These are phyloP conservation scores for Limnodromus scolopaceus DNA, from an alignment of 2,797 vertebrate species.

Conservation along the genomic window DNA sequence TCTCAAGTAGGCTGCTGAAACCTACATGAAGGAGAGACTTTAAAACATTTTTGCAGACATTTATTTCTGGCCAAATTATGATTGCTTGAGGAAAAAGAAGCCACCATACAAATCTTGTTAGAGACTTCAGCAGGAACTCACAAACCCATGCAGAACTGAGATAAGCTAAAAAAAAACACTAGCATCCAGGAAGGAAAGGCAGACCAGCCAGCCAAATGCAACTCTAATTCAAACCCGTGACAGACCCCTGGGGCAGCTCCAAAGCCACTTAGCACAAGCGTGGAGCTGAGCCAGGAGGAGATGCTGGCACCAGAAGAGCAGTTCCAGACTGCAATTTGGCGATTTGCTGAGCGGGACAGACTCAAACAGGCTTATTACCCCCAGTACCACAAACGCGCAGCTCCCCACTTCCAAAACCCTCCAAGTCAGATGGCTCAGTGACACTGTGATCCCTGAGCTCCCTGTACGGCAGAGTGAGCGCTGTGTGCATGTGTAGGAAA, in stretches of 20 bases:
- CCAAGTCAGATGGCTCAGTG: background rate
- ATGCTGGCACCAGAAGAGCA: slow-evolving; percentile 10
- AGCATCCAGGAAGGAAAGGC: slow-evolving; percentile 59
- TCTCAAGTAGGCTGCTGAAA: slow-evolving; percentile 52
- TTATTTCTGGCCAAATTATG: slow-evolving; percentile 65
- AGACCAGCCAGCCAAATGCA: slow-evolving; percentile 61
- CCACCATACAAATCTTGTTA: slow-evolving; percentile 72
- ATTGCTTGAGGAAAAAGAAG: slow-evolving; percentile 66
- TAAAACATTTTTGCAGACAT: slow-evolving; percentile 61
- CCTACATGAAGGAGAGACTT: slow-evolving; percentile 26
- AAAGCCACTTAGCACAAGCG: slow-evolving; percentile 63
- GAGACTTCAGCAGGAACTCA: slow-evolving; percentile 58
- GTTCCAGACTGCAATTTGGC: background rate
- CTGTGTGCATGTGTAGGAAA: fast-evolving
- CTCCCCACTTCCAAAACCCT: background rate
- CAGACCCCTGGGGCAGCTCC: slow-evolving; percentile 71
- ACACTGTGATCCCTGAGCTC: background rate
- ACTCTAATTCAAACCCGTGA: slow-evolving; percentile 65
- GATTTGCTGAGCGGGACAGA: background rate
- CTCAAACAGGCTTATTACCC: background rate
- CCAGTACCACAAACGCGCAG: fast-evolving
- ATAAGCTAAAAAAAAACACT: slow-evolving; percentile 72
- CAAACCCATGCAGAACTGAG: slow-evolving; percentile 67
- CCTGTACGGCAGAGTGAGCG: fast-evolving
- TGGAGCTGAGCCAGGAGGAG: slow-evolving; percentile 60